Evolutionary conservation across 2,797 vertebrate species (phyloP).

Genomic region (Hypotaenidia okinawae): DNA sequence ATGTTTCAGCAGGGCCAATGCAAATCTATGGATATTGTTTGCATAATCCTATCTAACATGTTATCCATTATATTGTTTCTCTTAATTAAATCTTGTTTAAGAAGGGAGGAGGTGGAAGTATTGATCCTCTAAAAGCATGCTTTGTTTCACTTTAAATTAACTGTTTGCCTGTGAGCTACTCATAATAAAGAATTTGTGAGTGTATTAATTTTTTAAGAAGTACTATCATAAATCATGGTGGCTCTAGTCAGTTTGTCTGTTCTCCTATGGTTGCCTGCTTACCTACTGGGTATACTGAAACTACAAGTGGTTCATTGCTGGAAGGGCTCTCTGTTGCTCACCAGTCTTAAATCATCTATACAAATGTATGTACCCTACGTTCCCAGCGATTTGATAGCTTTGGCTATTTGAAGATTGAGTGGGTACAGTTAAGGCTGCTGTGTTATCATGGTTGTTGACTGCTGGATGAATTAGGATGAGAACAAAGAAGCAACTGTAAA

Average conservation of each 20-base stretch:
- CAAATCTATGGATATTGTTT: neutral
- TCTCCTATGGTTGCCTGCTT: neutral
- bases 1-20: neutral
- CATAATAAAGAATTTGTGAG: neutral
- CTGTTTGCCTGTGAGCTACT: neutral
- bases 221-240: neutral
- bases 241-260: neutral
- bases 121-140: neutral
- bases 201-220: neutral
- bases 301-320: neutral
- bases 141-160: neutral
- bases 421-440: neutral
- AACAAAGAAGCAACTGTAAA: neutral
- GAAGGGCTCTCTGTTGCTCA: neutral
- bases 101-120: neutral
- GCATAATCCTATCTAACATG: neutral
- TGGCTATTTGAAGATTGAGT: neutral
- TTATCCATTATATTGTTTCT: neutral
- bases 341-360: neutral
- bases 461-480: neutral
- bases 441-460: neutral
- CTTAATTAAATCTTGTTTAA: slow-evolving; percentile 4
- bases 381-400: neutral
- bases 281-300: neutral
- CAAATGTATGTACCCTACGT: neutral